phyloP scores from a whole-genome alignment of 2,888 invertebrate species.

The Cactoblastis cactorum region DNA sequence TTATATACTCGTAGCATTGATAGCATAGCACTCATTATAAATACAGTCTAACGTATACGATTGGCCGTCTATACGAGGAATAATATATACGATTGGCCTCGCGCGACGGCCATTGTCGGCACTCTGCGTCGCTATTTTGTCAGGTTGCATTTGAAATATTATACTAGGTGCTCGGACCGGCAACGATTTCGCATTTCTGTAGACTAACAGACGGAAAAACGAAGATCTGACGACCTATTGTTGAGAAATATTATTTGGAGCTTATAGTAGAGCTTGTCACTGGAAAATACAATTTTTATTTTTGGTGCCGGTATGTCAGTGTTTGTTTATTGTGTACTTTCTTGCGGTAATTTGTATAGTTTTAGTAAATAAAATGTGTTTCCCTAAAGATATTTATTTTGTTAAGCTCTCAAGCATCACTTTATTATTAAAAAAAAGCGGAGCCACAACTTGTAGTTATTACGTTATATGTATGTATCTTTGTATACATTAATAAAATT shows the following conservation, averaged over 20 bases:
- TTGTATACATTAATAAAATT: no score
- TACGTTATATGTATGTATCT: no score
- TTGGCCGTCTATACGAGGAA: constrained; percentile 26
- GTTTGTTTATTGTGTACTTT: no score
- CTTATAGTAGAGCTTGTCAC: no score
- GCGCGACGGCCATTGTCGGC: constrained; percentile 12
- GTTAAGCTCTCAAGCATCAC: no score
- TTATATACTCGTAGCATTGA: neutral
- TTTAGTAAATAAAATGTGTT: no score
- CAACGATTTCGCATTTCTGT: neutral
- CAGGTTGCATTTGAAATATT: constrained; percentile 10
- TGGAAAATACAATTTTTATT: no score
- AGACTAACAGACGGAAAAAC: constrained; percentile 3
- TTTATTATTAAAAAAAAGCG: no score
- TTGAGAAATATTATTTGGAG: neutral
- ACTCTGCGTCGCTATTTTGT: constrained; percentile 9
- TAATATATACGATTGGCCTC: constrained; percentile 15
- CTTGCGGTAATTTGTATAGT: no score
- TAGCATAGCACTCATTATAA: neutral
- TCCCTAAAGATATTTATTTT: no score
- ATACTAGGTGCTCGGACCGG: neutral
- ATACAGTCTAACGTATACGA: neutral
- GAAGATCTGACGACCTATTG: constrained; percentile 1
- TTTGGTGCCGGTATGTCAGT: no score
- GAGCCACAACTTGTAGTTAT: no score